Percentiles rank a stretch among this genome's conserved stretches.
Conservation (phyloP, 2,113 vertebrate genomes). For the Nothobranchius furzeri region DNA sequence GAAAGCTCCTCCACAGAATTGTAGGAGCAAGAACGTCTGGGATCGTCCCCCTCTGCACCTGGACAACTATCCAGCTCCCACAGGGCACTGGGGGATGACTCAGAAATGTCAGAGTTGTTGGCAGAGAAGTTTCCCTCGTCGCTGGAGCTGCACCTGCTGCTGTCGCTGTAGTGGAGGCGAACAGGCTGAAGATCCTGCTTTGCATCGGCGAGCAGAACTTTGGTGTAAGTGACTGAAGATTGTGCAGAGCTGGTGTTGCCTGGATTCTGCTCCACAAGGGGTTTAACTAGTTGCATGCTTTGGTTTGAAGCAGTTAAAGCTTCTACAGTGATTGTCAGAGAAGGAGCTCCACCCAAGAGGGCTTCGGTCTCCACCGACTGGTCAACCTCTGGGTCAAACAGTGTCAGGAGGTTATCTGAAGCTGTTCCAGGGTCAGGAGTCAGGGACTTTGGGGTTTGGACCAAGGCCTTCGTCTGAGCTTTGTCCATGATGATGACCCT, state of each 20-base stretch:
- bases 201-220: slow-evolving; percentile 62
- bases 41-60: slow-evolving; percentile 53
- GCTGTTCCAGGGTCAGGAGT: background rate
- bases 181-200: slow-evolving; percentile 40
- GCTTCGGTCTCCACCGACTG: slow-evolving; percentile 32
- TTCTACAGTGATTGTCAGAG: slow-evolving; percentile 44
- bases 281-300: background rate
- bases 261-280: slow-evolving; percentile 1
- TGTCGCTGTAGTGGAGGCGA: slow-evolving; percentile 53
- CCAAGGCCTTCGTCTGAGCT: slow-evolving; percentile 40
- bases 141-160: slow-evolving; percentile 63
- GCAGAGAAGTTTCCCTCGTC: slow-evolving; percentile 75
- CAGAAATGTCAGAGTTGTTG: slow-evolving; percentile 66
- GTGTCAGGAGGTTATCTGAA: background rate
- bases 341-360: slow-evolving; percentile 30
- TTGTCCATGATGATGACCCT: slow-evolving; percentile 83
- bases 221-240: slow-evolving; percentile 82
- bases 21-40: slow-evolving; percentile 72
- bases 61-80: slow-evolving; percentile 79
- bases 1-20: slow-evolving; percentile 87
- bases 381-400: slow-evolving; percentile 3
- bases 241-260: slow-evolving; percentile 58
- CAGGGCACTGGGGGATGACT: slow-evolving; percentile 68
- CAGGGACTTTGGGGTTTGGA: slow-evolving; percentile 29
- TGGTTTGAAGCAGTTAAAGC: slow-evolving; percentile 5